These are phyloP conservation scores for Thereva unica DNA, from an alignment of 2,888 invertebrate genomes.

Conservation along the genomic window DNA sequence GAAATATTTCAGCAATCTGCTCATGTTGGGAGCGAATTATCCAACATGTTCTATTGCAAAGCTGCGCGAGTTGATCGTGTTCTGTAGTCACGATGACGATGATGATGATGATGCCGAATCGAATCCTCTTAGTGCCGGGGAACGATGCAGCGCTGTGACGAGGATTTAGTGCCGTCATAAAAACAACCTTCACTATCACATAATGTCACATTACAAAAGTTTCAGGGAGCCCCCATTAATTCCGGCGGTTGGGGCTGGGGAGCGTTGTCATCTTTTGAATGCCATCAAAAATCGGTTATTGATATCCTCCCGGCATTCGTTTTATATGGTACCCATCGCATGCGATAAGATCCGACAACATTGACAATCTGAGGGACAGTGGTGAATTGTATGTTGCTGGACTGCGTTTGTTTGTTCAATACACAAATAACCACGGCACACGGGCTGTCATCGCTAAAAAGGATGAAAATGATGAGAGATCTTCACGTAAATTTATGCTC, in stretches of 20 bases:
- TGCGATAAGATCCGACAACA: constrained; percentile 1
- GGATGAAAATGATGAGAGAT: constrained; percentile 41
- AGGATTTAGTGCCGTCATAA: constrained; percentile 28
- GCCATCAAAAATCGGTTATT: too few species aligned
- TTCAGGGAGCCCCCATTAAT: constrained; percentile 9
- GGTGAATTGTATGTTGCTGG: background rate
- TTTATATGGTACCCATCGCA: constrained; percentile 17
- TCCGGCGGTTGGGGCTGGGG: constrained; percentile 2
- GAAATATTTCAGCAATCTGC: too few species aligned
- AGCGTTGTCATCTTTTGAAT: constrained; percentile 10
- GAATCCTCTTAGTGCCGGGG: background rate
- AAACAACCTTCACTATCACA: constrained; percentile 12
- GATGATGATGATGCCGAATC: background rate
- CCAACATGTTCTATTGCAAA: too few species aligned
- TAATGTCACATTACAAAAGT: constrained; percentile 21
- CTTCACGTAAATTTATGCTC: constrained; percentile 39
- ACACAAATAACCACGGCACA: constrained; percentile 1
- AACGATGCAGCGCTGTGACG: background rate
- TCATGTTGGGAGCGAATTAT: too few species aligned
- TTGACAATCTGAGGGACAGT: background rate
- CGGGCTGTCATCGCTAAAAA: constrained; percentile 35
- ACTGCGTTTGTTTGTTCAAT: background rate
- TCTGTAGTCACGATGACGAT: background rate
- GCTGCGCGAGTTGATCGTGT: background rate
- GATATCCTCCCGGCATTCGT: background rate